A percentile compares a stretch with the other conserved stretches of the same genome.
These are phyloP conservation scores for Megalops cyprinoides DNA, from an alignment of 2,797 vertebrate genomes.

Conservation along the genomic window DNA sequence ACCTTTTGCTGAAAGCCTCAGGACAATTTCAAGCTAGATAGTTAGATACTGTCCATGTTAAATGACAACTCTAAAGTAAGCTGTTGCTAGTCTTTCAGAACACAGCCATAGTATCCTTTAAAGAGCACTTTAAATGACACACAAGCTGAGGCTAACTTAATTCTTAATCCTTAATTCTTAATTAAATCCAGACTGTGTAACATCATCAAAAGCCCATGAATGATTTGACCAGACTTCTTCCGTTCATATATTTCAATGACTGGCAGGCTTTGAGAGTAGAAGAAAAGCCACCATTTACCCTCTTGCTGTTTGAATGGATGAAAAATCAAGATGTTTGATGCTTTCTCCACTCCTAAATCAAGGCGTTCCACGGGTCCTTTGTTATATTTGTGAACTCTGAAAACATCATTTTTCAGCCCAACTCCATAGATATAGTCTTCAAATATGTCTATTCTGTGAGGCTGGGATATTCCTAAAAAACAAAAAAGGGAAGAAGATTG, in stretches of 20 bases:
- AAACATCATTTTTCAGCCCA: slow-evolving; percentile 78
- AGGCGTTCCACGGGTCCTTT: slow-evolving; percentile 72
- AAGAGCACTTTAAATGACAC: not conserved
- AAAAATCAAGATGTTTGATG: slow-evolving; percentile 80
- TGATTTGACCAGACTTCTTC: not conserved
- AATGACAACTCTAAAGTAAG: not conserved
- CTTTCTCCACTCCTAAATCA: slow-evolving; percentile 75
- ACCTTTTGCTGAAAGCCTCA: too few species aligned
- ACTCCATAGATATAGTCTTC: slow-evolving; percentile 87
- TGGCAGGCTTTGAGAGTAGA: not conserved
- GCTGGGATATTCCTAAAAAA: slow-evolving; percentile 78
- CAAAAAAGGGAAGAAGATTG: slow-evolving; percentile 6
- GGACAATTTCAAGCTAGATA: too few species aligned
- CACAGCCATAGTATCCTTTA: not conserved
- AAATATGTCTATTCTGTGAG: slow-evolving; percentile 85
- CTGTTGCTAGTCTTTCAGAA: not conserved
- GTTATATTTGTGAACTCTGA: slow-evolving; percentile 84
- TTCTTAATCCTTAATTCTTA: too few species aligned
- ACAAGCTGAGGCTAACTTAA: not conserved
- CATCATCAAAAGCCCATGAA: not conserved
- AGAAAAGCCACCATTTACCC: slow-evolving; percentile 61
- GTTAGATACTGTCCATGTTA: not conserved
- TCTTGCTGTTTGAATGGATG: slow-evolving; percentile 85
- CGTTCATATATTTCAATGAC: not conserved
- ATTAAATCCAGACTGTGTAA: too few species aligned